Base-by-base conservation (phyloP, 92 coral and sea anemone genomes). In the Epizoanthus scotinus region DNA sequence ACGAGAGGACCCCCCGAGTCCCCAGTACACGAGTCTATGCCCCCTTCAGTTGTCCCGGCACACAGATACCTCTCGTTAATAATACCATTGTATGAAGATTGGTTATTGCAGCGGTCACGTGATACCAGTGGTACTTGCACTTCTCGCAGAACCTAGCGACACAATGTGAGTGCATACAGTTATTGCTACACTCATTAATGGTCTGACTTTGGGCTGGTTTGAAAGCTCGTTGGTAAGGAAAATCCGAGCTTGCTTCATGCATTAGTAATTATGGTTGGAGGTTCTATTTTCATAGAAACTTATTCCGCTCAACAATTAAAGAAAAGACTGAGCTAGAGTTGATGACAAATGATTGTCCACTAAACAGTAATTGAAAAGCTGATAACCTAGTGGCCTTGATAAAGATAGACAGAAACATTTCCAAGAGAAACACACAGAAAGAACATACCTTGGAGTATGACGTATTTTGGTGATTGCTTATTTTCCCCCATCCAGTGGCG, bases 1-100 rank as follows among this genome's bases (percentile, higher is more conserved):
- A 86, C 93, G 80, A 94, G 77, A 26, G 98, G 93, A 7, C 98
- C 95, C 14, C 98, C 98, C 27, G 96, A 91, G 78, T 94, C 98
- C 70, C 95, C 95, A 38, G 50, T 27, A 66, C 98, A 94, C 6
- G 95, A 38, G 78, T 91, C 98, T 49, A 42, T 77, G 8, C 90
- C 93, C 21, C 98, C 98, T 18, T 67, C 91, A 44, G 84, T 90
- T 53, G 87, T 83, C 3, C 95, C 98, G 0, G 98, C 98, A 78
- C 98, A 94, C n/a, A 94, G 62, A 58, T 86, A 91, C 19, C 89
- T 85, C 74, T 84, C 90, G 75, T 85, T 83, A 28, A 94, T 62
- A 20, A 24, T 29, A 19, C 95, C 95, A 58, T 84, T 74, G 88
- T 91, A 94, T 5, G 98, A 94, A 21, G 62, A 73, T 63, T 91